Evolutionary conservation across 2,888 invertebrate species (phyloP), one percentile per base, ranked within the genome.

Genomic region (Clepsis dumicolana): DNA sequence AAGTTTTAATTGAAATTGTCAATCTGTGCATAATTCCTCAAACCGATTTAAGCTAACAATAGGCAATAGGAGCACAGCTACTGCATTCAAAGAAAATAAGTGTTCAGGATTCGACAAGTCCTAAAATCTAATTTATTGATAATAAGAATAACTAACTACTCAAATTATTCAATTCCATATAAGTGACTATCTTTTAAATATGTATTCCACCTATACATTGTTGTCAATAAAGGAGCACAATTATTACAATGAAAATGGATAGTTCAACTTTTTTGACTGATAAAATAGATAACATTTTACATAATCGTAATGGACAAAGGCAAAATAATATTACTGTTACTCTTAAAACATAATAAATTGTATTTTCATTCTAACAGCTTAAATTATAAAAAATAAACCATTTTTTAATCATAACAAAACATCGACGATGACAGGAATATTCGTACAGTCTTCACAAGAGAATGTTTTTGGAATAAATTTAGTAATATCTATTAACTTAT

Each of bases 401-500:
- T 29, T 57, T 52, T 56, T 71, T 73, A 65, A 25, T 32, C 14
- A 60, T 48, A 59, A 70, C 61, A 65, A 71, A 12, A 41, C 29
- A 38, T 44, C 18, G 62, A 67, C 12, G 27, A 27, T 18, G 44
- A 60, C 63, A 63, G 56, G 52, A 57, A 52, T 63, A 50, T 41
- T 41, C 50, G 2, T 50, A 63, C 67, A 67, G 67, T 67, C 63
- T 64, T 68, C 32, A 62, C 56, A 71, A 70, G 53, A 44, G 70
- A 71, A 70, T 73, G 62, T 72, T 65, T 72, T 60, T 63, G 8
- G 44, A 8, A 3, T 16, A 3, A 4, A 41, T 16, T 41, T 16
- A 35, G 35, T 12, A 35, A 12, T 12, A 35, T 35, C 14, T 29
- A 7, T 29, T 8, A 8, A 29, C 35, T 12, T 35, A 35, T n/a